Percentiles rank a stretch among this genome's conserved stretches.
phyloP scores from a whole-genome alignment of 2,888 invertebrate species.

The Himalopsyche japonica region DNA sequence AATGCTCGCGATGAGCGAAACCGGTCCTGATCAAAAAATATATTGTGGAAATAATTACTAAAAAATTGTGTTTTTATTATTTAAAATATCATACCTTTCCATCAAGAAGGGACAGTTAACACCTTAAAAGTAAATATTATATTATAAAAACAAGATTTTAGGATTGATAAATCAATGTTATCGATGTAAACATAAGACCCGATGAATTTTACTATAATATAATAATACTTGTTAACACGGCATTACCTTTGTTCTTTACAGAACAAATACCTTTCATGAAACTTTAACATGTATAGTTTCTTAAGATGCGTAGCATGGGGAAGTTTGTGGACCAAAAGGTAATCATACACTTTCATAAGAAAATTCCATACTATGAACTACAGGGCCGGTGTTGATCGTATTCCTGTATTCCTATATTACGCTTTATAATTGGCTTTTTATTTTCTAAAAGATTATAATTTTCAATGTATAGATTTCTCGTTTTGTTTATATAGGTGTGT shows the following conservation, averaged over 20 bases:
- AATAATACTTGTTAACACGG: not conserved
- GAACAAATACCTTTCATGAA: not conserved
- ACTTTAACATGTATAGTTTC: conserved; percentile 20
- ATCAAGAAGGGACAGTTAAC: too few species aligned
- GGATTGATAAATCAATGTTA: not conserved
- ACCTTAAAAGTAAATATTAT: too few species aligned
- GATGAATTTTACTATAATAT: not conserved
- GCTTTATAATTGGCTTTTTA: too few species aligned
- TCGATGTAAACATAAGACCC: not conserved
- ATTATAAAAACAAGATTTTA: not conserved
- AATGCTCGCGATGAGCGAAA: too few species aligned
- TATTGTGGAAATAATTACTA: too few species aligned
- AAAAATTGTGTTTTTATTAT: too few species aligned
- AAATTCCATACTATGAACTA: conserved; percentile 3
- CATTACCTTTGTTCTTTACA: not conserved
- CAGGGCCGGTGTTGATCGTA: not conserved
- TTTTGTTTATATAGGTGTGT: too few species aligned
- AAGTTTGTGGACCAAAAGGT: conserved; percentile 5
- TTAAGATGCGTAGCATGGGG: conserved; percentile 32
- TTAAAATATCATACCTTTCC: too few species aligned
- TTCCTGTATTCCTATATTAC: too few species aligned
- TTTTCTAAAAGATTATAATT: too few species aligned
- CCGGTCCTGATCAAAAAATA: too few species aligned
- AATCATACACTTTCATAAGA: not conserved
- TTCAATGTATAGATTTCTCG: too few species aligned